phyloP scores from a whole-genome alignment of 1,140 invertebrate genomes.

The Drusus annulatus region DNA sequence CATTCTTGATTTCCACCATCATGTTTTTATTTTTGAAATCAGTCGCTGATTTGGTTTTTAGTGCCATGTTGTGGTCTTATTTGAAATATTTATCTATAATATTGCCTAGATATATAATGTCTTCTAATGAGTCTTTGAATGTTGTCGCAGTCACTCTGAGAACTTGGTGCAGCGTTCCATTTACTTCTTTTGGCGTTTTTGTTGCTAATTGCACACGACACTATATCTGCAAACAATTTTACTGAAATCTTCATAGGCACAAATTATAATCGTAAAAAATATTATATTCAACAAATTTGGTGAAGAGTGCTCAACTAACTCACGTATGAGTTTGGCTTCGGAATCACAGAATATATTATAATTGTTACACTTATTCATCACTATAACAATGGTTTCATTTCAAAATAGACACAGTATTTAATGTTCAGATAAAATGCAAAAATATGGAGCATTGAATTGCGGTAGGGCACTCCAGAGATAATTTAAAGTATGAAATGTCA shows the following conservation, averaged over 20 bases:
- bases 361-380: slow-evolving; percentile 3
- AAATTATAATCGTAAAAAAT: background rate
- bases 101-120: too few relatives aligned
- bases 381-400: background rate
- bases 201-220: slow-evolving; percentile 7
- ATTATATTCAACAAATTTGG: background rate
- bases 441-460: background rate
- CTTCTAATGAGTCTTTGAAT: too few relatives aligned
- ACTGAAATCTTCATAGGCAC: slow-evolving; percentile 37
- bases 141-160: too few relatives aligned
- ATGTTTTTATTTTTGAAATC: slow-evolving; percentile 20
- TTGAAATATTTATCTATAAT: background rate
- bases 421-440: too few relatives aligned
- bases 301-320: background rate
- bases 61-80: slow-evolving; percentile 5
- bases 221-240: slow-evolving; percentile 33
- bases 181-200: too few relatives aligned
- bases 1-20: slow-evolving; percentile 50
- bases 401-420: background rate
- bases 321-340: background rate
- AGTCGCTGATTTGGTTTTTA: background rate
- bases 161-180: too few relatives aligned
- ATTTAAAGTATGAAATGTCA: background rate
- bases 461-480: background rate
- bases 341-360: background rate